phyloP scores from a whole-genome alignment of 2,888 invertebrate genomes.

The Drymonia ruficornis region DNA sequence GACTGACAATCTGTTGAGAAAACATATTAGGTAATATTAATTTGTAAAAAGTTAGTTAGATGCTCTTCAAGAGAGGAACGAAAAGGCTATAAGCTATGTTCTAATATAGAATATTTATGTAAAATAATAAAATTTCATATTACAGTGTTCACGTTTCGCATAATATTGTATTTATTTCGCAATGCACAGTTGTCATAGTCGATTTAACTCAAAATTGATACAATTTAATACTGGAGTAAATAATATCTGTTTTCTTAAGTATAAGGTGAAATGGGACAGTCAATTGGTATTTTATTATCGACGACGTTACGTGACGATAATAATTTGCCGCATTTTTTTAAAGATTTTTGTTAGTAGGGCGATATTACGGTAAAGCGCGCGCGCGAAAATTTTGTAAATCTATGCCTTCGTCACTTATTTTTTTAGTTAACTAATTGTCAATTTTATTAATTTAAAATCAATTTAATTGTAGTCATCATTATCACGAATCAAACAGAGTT shows the following conservation, averaged over 20 bases:
- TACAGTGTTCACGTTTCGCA: background rate
- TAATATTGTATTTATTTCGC: background rate
- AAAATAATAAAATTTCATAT: background rate
- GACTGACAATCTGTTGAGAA: conserved; percentile 4
- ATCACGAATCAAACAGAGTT: conserved; percentile 2
- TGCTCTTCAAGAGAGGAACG: conserved; percentile 4
- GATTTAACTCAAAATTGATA: background rate
- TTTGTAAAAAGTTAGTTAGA: conserved; percentile 2
- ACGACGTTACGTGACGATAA: no score
- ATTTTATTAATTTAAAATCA: no score
- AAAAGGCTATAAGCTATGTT: conserved; percentile 2
- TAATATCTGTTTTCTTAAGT: no score
- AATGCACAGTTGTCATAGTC: background rate
- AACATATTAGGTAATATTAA: conserved; percentile 5
- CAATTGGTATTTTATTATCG: no score
- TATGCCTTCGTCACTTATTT: no score
- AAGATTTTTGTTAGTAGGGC: no score
- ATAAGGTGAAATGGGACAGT: no score
- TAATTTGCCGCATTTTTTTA: no score
- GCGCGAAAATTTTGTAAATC: no score
- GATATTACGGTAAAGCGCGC: no score
- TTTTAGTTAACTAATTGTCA: no score
- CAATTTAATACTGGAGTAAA: background rate
- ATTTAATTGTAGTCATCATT: background rate
- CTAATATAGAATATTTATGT: background rate